Base-by-base conservation (phyloP, 1,140 invertebrate genomes). In the Drosophila eugracilis region DNA sequence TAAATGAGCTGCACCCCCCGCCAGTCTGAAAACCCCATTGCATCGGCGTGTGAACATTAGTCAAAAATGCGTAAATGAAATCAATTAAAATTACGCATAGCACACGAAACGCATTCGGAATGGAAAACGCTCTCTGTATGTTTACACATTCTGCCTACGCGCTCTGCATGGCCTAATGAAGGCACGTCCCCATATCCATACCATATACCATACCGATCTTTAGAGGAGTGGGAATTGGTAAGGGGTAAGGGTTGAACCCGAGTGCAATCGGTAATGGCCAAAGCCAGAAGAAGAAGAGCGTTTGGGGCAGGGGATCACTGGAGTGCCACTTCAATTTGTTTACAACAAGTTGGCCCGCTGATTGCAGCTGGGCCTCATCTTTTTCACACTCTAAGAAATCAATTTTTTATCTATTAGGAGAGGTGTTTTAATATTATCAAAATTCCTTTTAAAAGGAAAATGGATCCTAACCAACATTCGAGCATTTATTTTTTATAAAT, bases 1-100 rank as follows among this genome's bases (percentile, higher is more conserved):
- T 70, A 77, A 83, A 83, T 77, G 74, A 83, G 70, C 78, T 78
- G 75, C 72, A 76, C 52, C 52, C 59, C 50, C 65, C 45, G 58
- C 36, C 42, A 24, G 9, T 32, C n/a, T 22, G 10, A 24, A n/a
- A n/a, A n/a, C n/a, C n/a, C n/a, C n/a, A n/a, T n/a, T 22, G 47
- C 22, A 24, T 34, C 24, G 60, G 72, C 72, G 71, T 75, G 71
- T 74, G 71, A 74, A 74, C 78, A 79, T 78, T 79, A 77, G 78
- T 81, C 67, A 81, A 81, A 80, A 81, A 73, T 81, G 78, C 67
- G 78, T 83, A 83, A 83, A 83, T 83, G 74, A 83, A 83, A 83
- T 83, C 78, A 83, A 83, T 83, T 83, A 83, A 83, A 83, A 83
- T 83, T 83, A 81, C 78, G 74, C 78, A 74, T 72, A 54, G 77